Percentiles rank a stretch among this genome's conserved stretches.
Evolutionary conservation across 2,113 vertebrate genomes (phyloP).

Genomic region (Nothoprocta perdicaria): DNA sequence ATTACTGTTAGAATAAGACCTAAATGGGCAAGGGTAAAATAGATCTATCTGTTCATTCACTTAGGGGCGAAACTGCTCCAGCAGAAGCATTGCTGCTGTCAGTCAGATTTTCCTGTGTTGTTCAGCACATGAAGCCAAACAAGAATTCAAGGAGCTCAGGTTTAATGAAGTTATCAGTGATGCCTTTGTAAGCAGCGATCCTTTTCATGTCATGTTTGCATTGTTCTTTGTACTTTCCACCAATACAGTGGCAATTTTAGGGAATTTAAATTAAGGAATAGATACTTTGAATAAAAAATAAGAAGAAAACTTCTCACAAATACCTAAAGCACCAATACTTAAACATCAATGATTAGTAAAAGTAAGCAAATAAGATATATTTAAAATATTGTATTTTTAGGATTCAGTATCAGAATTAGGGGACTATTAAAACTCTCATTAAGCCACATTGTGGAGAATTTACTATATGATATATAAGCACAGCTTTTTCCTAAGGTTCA

Average conservation of each 20-base stretch:
- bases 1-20: not conserved
- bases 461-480: rapidly evolving
- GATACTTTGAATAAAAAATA: not conserved
- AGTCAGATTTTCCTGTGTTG: not conserved
- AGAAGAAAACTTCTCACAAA: not conserved
- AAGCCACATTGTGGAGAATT: not conserved
- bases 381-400: not conserved
- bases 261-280: not conserved
- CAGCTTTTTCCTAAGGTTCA: not conserved
- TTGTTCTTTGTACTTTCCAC: not conserved
- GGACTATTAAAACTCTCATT: not conserved
- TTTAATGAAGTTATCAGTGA: not conserved
- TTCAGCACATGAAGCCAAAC: not conserved
- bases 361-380: not conserved
- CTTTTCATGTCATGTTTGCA: not conserved
- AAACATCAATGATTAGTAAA: not conserved
- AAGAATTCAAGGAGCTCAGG: not conserved
- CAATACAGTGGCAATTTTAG: not conserved
- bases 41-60: not conserved
- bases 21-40: not conserved
- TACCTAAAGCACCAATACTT: not conserved
- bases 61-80: not conserved
- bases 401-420: not conserved
- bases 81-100: not conserved
- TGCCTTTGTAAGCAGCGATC: not conserved